phyloP scores from a whole-genome alignment of 2,888 invertebrate genomes.

The Drosophila borborema region DNA sequence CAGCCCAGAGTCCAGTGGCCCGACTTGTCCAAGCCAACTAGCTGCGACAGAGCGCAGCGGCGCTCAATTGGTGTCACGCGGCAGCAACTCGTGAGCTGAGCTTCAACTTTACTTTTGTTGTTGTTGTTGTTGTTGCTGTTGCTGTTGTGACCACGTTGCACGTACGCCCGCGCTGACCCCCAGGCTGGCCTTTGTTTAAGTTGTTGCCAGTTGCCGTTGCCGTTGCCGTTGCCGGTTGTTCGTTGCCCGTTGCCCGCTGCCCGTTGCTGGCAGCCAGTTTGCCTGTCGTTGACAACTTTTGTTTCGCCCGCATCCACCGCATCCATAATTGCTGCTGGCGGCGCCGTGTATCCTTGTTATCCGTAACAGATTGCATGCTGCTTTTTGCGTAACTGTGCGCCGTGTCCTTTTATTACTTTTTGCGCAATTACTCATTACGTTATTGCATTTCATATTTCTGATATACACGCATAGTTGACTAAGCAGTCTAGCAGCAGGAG shows the following conservation, averaged over 20 bases:
- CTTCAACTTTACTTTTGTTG: constrained; percentile 54
- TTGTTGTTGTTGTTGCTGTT: constrained; percentile 10
- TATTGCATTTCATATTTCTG: constrained; percentile 78
- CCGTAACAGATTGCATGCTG: constrained; percentile 70
- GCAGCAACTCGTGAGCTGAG: constrained; percentile 73
- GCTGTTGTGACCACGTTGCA: constrained; percentile 74
- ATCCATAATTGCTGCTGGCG: constrained; percentile 62
- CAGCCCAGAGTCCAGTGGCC: constrained; percentile 21
- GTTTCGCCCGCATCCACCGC: constrained; percentile 42
- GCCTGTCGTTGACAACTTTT: constrained; percentile 79
- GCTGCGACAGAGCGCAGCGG: constrained; percentile 8
- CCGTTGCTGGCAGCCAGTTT: constrained; percentile 35
- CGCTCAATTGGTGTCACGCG: constrained; percentile 69
- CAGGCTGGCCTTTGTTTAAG: constrained; percentile 65
- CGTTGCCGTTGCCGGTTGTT: constrained; percentile 50
- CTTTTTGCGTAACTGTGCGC: constrained; percentile 66
- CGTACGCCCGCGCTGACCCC: constrained; percentile 38
- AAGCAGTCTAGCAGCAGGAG: constrained; percentile 19
- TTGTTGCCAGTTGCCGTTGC: constrained; percentile 34
- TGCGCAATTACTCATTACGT: constrained; percentile 82
- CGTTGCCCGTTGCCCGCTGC: constrained; percentile 25
- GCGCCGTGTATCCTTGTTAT: constrained; percentile 64
- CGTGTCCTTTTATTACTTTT: constrained; percentile 75
- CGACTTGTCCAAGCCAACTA: constrained; percentile 25
- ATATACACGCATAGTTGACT: constrained; percentile 75